phyloP scores from a whole-genome alignment of 2,888 invertebrate genomes.

The Pheosia tremula region DNA sequence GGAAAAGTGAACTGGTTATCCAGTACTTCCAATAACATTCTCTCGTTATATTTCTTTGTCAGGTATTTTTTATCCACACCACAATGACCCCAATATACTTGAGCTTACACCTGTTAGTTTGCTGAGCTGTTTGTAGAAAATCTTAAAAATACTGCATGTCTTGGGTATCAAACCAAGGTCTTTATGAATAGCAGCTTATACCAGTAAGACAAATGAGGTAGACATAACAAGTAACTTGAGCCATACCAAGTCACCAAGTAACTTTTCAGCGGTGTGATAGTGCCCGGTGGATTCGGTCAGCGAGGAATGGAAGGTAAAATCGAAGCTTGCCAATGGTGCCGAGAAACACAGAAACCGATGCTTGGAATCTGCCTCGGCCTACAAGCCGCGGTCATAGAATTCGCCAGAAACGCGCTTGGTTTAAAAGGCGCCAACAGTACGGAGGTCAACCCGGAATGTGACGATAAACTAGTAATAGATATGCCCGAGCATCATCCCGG shows the following conservation, averaged over 20 bases:
- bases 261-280: constrained; percentile 91
- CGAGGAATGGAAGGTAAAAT: constrained; percentile 99
- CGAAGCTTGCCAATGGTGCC: constrained; percentile 96
- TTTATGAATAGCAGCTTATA: too few relatives aligned
- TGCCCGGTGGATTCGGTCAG: constrained; percentile 99
- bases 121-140: too few relatives aligned
- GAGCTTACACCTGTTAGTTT: too few relatives aligned
- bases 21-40: too few relatives aligned
- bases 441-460: constrained; percentile 91
- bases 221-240: too few relatives aligned
- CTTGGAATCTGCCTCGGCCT: constrained; percentile 99
- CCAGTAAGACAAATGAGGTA: neutral
- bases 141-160: too few relatives aligned
- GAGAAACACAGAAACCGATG: constrained; percentile 95
- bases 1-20: too few relatives aligned
- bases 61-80: too few relatives aligned
- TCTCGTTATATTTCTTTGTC: too few relatives aligned
- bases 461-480: constrained; percentile 95
- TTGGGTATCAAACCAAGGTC: too few relatives aligned
- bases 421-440: constrained; percentile 93
- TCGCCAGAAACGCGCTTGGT: constrained; percentile 92
- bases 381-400: constrained; percentile 98
- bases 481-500: constrained; percentile 99
- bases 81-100: too few relatives aligned
- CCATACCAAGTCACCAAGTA: too few relatives aligned